Conservation (phyloP, 2,113 vertebrate species). For the Actinemys pallida region DNA sequence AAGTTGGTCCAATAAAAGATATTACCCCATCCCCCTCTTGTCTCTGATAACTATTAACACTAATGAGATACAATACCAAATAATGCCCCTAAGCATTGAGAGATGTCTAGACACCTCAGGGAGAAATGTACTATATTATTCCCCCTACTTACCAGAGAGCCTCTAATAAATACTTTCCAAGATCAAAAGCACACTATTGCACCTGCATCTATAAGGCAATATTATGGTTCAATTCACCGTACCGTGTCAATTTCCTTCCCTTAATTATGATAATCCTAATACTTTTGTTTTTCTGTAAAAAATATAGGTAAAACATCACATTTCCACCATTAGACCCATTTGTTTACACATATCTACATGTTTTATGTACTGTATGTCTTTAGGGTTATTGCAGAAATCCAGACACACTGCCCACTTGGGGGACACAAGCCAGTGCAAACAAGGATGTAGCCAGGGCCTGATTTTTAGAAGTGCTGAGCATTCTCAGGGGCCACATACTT, state of each 20-base stretch:
- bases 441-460: neutral
- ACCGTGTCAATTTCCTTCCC: neutral
- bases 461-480: neutral
- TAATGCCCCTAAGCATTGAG: neutral
- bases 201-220: neutral
- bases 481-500: neutral
- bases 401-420: neutral
- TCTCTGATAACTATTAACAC: neutral
- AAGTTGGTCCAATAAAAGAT: neutral
- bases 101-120: neutral
- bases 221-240: neutral
- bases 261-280: neutral
- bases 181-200: constrained; percentile 7
- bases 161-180: neutral
- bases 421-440: constrained; percentile 16
- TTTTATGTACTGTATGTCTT: neutral
- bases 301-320: neutral
- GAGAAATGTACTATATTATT: neutral
- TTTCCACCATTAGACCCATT: neutral
- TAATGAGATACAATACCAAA: neutral
- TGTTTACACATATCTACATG: neutral
- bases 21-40: neutral
- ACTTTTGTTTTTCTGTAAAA: neutral
- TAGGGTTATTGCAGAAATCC: constrained; percentile 25
- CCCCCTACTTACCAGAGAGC: neutral